phyloP scores from a whole-genome alignment of 2,888 invertebrate genomes.

The Punctoribates punctum region DNA sequence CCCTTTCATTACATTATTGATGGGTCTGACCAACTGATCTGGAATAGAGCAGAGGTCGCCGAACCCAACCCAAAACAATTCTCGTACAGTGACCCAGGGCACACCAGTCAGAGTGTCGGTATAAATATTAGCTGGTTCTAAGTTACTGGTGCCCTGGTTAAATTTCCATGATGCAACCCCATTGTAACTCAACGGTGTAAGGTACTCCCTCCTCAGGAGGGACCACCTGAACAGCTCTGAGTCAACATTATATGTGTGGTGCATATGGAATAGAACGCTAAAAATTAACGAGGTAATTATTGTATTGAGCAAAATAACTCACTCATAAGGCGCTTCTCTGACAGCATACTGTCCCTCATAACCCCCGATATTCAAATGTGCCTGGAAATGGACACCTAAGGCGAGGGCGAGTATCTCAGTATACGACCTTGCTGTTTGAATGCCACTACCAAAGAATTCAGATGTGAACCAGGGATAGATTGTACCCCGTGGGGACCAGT shows the following conservation, averaged over 20 bases:
- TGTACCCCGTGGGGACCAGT: not conserved
- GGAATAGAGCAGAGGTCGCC: not conserved
- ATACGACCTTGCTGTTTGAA: not conserved
- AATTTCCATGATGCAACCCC: not conserved
- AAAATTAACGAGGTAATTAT: not conserved
- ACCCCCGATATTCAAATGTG: not conserved
- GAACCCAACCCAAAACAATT: not conserved
- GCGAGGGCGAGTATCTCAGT: too few relatives aligned
- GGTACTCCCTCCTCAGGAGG: not conserved
- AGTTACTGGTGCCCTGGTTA: not conserved
- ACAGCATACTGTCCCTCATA: not conserved
- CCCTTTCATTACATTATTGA: not conserved
- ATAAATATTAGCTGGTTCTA: too few relatives aligned
- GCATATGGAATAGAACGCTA: too few relatives aligned
- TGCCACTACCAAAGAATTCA: not conserved
- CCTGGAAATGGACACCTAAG: too few relatives aligned
- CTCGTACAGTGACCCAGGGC: not conserved
- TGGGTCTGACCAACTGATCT: not conserved
- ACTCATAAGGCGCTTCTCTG: not conserved
- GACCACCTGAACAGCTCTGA: not conserved
- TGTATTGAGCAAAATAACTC: too few relatives aligned
- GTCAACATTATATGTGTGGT: not conserved
- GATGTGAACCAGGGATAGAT: not conserved
- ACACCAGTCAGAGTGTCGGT: not conserved
- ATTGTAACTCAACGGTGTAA: not conserved